phyloP scores from a whole-genome alignment of 2,888 invertebrate genomes.

The Neelides folsomi region DNA sequence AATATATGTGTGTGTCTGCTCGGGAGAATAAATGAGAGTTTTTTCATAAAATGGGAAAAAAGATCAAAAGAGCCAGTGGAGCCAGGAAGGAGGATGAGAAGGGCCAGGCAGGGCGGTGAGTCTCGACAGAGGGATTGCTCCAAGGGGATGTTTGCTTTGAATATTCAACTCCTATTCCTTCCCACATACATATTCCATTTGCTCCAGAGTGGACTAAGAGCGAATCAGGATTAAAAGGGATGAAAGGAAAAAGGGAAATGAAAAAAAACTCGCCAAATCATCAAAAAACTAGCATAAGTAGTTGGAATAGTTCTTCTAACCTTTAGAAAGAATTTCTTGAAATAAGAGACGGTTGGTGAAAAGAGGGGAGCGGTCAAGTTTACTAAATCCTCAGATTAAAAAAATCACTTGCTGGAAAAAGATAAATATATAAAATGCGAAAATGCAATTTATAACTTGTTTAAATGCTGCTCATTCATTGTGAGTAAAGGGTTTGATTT shows the following conservation, averaged over 20 bases:
- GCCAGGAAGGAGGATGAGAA: neutral
- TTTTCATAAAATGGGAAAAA: slow-evolving; percentile 32
- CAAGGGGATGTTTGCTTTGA: slow-evolving; percentile 6
- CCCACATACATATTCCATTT: neutral
- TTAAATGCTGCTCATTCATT: no score
- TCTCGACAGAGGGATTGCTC: no score
- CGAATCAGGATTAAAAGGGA: slow-evolving; percentile 13
- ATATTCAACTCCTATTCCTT: slow-evolving; percentile 7
- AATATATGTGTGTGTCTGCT: neutral
- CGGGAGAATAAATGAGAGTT: slow-evolving; percentile 30
- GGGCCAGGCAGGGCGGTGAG: neutral
- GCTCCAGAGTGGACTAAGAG: slow-evolving; percentile 1
- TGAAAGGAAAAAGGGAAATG: slow-evolving; percentile 8
- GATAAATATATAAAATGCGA: no score
- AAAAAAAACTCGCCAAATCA: slow-evolving; percentile 16
- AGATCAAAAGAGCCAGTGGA: slow-evolving; percentile 27
- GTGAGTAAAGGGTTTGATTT: no score
- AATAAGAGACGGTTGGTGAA: no score
- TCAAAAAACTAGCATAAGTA: slow-evolving; percentile 8
- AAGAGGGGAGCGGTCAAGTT: slow-evolving; percentile 11
- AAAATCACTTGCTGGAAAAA: no score
- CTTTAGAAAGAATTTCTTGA: slow-evolving; percentile 4
- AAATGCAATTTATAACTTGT: no score
- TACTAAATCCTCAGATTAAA: no score
- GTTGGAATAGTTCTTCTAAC: neutral